These are phyloP conservation scores for Gila robusta DNA, from an alignment of 2,797 vertebrate genomes.

Conservation along the genomic window DNA sequence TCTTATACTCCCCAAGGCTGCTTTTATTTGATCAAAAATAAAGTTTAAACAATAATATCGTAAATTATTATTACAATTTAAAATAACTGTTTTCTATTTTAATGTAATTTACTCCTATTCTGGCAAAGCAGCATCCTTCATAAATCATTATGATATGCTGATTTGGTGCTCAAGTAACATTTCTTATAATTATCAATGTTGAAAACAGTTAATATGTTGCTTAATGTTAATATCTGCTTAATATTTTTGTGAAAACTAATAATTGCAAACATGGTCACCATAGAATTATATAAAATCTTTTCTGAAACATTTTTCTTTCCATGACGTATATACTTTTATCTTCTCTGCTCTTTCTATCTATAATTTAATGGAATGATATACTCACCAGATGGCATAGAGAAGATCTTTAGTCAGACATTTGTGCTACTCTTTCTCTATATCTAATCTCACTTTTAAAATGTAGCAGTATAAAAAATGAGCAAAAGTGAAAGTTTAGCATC, in stretches of 20 bases:
- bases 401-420: background rate
- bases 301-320: background rate
- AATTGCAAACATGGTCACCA: background rate
- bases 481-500: background rate
- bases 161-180: background rate
- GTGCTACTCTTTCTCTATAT: background rate
- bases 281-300: background rate
- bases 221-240: background rate
- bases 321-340: background rate
- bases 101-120: background rate
- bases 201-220: background rate
- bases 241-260: background rate
- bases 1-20: background rate
- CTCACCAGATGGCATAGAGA: slow-evolving; percentile 36
- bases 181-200: background rate
- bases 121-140: background rate
- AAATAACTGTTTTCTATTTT: background rate
- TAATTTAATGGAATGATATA: background rate
- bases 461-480: background rate
- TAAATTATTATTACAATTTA: background rate
- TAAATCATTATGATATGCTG: background rate
- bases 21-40: background rate
- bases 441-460: background rate
- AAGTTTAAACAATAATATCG: background rate
- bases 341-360: background rate